Evolutionary conservation across 1,140 invertebrate genomes (phyloP).

Genomic region (Pseudomyrmex gracilis): DNA sequence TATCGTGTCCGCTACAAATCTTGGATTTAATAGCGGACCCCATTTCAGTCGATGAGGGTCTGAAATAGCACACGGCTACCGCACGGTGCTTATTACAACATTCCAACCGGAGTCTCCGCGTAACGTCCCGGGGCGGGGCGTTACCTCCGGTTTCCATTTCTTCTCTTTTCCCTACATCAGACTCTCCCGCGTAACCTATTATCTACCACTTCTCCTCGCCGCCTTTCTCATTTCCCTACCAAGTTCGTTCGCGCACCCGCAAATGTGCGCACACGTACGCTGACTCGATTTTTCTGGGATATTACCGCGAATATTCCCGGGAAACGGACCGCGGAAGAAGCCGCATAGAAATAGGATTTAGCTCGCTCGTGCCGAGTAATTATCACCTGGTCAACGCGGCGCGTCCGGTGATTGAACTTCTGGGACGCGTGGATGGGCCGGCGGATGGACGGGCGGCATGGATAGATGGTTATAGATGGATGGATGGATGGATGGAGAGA

Average conservation of each 20-base stretch:
- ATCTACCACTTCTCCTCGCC: background rate
- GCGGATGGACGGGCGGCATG: background rate
- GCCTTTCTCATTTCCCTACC: background rate
- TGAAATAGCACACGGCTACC: constrained; percentile 24
- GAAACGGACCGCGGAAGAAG: constrained; percentile 27
- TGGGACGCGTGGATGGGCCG: background rate
- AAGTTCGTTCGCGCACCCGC: background rate
- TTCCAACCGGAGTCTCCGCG: constrained; percentile 61
- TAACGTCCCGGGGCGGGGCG: constrained; percentile 51
- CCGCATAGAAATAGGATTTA: constrained; percentile 52
- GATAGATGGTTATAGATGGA: background rate
- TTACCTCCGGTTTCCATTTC: constrained; percentile 8
- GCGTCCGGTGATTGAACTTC: background rate
- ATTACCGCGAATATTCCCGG: constrained; percentile 65
- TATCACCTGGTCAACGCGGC: constrained; percentile 70
- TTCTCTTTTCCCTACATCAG: constrained; percentile 22
- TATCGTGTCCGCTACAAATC: constrained; percentile 24
- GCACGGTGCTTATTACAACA: constrained; percentile 68
- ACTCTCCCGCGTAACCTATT: no score
- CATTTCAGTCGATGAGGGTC: background rate
- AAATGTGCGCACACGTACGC: constrained; percentile 45
- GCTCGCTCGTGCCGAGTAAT: constrained; percentile 74
- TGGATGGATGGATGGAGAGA: background rate
- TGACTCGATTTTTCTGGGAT: constrained; percentile 70
- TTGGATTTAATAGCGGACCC: constrained; percentile 14